Evolutionary conservation across 2,797 vertebrate genomes (phyloP).

Genomic region (Cyclura pinguis): DNA sequence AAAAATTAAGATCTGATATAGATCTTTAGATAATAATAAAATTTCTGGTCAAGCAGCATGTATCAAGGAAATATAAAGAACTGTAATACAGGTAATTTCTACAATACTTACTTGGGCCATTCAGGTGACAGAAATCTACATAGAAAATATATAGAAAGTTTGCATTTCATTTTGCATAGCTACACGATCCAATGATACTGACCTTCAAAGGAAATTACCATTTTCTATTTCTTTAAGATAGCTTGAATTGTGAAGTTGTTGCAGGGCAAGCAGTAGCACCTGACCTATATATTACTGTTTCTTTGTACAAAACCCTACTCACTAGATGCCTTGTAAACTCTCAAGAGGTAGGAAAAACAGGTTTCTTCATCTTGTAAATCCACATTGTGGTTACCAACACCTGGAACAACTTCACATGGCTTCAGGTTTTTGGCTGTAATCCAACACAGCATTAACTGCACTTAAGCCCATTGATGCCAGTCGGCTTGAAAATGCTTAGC

Average conservation of each 20-base stretch:
- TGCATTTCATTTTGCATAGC: conserved; percentile 30
- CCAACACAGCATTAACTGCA: background rate
- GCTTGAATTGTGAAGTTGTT: background rate
- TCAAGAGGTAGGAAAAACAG: conserved; percentile 24
- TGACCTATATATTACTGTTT: conserved; percentile 51
- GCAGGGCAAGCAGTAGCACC: conserved; percentile 24
- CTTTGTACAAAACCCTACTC: conserved; percentile 50
- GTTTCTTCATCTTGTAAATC: conserved; percentile 52
- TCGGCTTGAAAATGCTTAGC: background rate
- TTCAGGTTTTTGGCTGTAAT: conserved; percentile 18
- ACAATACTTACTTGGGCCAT: conserved; percentile 11
- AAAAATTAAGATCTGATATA: conserved; percentile 28
- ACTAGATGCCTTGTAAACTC: conserved; percentile 51
- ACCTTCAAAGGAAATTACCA: conserved; percentile 18
- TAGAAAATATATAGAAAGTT: conserved; percentile 12
- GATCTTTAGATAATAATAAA: conserved; percentile 54
- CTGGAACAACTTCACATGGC: conserved; percentile 39
- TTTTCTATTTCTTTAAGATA: conserved; percentile 28
- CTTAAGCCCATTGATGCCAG: background rate
- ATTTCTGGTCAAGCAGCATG: conserved; percentile 41
- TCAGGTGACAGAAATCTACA: background rate
- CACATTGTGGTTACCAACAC: background rate
- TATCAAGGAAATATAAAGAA: background rate
- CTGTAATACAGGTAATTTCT: conserved; percentile 9
- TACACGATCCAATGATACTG: background rate